phyloP scores from a whole-genome alignment of 2,113 vertebrate genomes.

The Lagopus leucura region DNA sequence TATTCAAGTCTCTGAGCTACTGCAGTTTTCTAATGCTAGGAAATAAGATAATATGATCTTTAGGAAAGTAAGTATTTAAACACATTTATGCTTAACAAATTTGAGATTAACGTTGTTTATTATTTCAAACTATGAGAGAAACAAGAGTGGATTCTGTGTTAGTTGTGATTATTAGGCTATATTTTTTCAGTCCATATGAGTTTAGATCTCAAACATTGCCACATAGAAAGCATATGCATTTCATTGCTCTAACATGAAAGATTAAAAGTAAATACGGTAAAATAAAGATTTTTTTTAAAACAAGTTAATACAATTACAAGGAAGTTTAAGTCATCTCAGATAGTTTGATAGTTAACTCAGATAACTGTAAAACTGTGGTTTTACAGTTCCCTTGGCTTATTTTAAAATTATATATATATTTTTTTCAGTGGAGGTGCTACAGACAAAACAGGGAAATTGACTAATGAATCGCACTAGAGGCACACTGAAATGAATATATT shows the following conservation, averaged over 20 bases:
- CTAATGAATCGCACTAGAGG: background rate
- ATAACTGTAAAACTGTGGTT: background rate
- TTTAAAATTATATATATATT: background rate
- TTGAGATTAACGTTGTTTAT: background rate
- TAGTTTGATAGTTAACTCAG: background rate
- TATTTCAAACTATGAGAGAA: background rate
- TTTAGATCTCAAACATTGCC: background rate
- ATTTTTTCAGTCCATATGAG: background rate
- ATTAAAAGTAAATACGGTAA: background rate
- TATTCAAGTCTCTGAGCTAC: background rate
- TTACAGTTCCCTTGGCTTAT: conserved; percentile 16
- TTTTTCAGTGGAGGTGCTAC: background rate
- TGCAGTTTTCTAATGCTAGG: background rate
- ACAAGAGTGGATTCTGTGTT: background rate
- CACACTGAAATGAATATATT: background rate
- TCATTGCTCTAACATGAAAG: background rate
- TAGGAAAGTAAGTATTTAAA: background rate
- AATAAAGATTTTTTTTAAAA: background rate
- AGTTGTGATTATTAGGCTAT: background rate
- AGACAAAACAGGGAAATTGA: background rate
- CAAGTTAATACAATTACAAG: background rate
- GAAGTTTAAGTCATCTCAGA: background rate
- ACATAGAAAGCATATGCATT: background rate
- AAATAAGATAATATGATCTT: background rate
- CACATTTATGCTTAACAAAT: background rate